Base-by-base conservation (phyloP, 2,888 invertebrate genomes). In the Tromatobia lineatoria region DNA sequence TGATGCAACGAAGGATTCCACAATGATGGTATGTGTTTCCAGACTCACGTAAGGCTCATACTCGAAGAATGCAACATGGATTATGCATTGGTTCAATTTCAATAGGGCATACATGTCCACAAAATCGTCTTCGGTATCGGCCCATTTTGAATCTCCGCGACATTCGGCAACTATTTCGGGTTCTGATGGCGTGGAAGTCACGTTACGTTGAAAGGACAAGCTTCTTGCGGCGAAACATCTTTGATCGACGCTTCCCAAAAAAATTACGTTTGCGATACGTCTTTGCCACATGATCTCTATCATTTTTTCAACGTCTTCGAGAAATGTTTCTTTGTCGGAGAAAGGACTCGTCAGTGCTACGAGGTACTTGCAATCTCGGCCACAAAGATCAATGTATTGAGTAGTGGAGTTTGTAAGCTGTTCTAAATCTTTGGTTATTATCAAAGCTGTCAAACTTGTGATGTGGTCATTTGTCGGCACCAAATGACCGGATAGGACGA, bases 151-250 rank as follows among this genome's bases (percentile, higher is more conserved):
- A 0, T 77, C 20, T 0, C 18, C 64, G 7, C 73, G 73, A 52
- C 91, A 91, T 38, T 57, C 85, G 11, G 82, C 88, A 8, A 90
- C 42, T 0, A 90, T 0, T 25, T 86, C 76, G 0, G 91, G 87
- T 0, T 73, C 23, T 3, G 87, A 80, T 4, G 90, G 89, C 4
- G 45, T n/a, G 45, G 87, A 88, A 0, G 20, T 13, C 4, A 67
- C 59, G 8, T 83, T 57, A 0, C 82, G 38, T 42, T 77, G 29
- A 13, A 89, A 90, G 7, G 86, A 64, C 11, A 74, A 18, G 25
- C 89, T 91, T 20, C 88, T 86, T 0, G 89, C 89, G 0, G 87
- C 71, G 1, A 88, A 6, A 0, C 89, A 75, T 3, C 77, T 71
- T 0, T 87, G 73, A 0, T 64, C 59, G 1, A 87, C 86, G 4